These are phyloP conservation scores for Limnephilus lunatus DNA, from an alignment of 2,888 invertebrate species.

Conservation along the genomic window DNA sequence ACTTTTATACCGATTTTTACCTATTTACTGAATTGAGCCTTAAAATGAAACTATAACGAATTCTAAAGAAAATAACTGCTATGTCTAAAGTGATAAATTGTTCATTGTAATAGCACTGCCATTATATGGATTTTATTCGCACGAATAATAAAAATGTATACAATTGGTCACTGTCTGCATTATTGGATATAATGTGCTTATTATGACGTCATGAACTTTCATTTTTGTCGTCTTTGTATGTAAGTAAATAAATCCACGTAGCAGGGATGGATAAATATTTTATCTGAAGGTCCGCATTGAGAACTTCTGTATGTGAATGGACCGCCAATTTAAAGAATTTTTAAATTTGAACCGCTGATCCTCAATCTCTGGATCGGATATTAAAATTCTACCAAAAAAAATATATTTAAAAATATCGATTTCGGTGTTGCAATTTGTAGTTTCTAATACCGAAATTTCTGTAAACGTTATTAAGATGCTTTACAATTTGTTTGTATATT, in stretches of 20 bases:
- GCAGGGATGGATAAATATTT: not conserved
- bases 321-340: too few relatives aligned
- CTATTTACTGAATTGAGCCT: not conserved
- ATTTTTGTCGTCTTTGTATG: not conserved
- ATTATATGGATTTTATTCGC: not conserved
- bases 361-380: too few relatives aligned
- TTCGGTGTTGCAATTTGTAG: too few relatives aligned
- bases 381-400: too few relatives aligned
- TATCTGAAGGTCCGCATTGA: not conserved
- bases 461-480: too few relatives aligned
- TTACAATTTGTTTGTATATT: too few relatives aligned
- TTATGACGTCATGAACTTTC: not conserved
- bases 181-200: not conserved
- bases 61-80: not conserved
- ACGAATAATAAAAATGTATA: too few relatives aligned
- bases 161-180: not conserved
- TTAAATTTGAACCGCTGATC: too few relatives aligned
- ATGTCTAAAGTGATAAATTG: not conserved
- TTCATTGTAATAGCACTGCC: not conserved
- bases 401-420: too few relatives aligned
- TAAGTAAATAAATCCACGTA: not conserved
- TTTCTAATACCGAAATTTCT: too few relatives aligned
- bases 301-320: not conserved
- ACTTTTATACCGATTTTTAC: not conserved
- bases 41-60: not conserved